A percentile compares a stretch with the other conserved stretches of the same genome.
These are phyloP conservation scores for Cassiopea xamachana DNA, from an alignment of 30 jellyfish, hydroid and myxozoan genomes.

Conservation along the genomic window DNA sequence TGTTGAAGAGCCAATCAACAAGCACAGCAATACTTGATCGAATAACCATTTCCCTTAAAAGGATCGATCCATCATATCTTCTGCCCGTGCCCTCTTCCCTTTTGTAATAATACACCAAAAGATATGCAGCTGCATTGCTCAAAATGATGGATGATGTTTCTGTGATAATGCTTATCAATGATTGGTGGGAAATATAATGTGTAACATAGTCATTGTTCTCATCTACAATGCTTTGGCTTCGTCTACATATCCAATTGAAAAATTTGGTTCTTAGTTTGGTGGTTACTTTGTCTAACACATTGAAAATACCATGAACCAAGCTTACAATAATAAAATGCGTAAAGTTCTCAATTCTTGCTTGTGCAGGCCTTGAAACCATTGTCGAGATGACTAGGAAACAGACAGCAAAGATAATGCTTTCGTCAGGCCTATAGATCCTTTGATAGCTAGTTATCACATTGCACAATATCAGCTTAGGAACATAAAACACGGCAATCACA, in stretches of 20 bases:
- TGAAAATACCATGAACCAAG: conserved; percentile 28
- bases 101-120: conserved; percentile 25
- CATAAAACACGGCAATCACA: not conserved
- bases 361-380: conserved; percentile 14
- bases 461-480: conserved; percentile 14
- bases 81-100: conserved; percentile 19
- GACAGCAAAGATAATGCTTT: not conserved
- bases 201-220: not conserved
- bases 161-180: conserved; percentile 33
- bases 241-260: not conserved
- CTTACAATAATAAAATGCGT: conserved; percentile 8
- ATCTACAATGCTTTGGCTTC: not conserved
- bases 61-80: conserved; percentile 18
- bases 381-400: not conserved
- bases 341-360: conserved; percentile 33
- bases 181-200: conserved; percentile 10
- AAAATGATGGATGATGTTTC: conserved; percentile 22
- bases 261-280: not conserved
- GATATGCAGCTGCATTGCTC: conserved; percentile 32
- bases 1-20: conserved; percentile 5
- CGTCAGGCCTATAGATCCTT: not conserved
- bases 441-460: not conserved
- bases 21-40: conserved; percentile 23
- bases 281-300: conserved; percentile 19
- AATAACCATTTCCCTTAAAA: conserved; percentile 1